phyloP scores from a whole-genome alignment of 2,113 vertebrate species.

The Macaca nemestrina region DNA sequence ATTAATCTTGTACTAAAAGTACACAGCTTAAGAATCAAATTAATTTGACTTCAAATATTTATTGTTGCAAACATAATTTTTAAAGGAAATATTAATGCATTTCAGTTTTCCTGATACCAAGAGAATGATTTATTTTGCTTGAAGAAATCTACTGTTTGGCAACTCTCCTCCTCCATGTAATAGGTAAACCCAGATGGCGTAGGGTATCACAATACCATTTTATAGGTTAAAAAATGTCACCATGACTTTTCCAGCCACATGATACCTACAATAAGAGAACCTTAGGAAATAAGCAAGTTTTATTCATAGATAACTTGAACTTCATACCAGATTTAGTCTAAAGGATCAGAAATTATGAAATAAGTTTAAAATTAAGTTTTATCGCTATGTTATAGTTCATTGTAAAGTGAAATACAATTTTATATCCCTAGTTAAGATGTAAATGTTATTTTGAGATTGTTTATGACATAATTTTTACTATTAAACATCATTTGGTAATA shows the following conservation, averaged over 20 bases:
- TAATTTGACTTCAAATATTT: background rate
- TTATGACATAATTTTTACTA: background rate
- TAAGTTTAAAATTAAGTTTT: slow-evolving; percentile 10
- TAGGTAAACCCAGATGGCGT: background rate
- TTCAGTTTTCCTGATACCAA: background rate
- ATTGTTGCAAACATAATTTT: background rate
- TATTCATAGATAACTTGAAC: background rate
- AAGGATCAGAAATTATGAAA: background rate
- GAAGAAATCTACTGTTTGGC: background rate
- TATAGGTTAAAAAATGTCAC: background rate
- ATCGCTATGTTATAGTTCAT: background rate
- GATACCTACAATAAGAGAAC: background rate
- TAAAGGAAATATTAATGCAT: background rate
- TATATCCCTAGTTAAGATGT: background rate
- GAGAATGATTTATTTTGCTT: background rate
- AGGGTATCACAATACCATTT: background rate
- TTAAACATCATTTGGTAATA: background rate
- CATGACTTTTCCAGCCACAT: background rate
- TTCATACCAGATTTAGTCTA: background rate
- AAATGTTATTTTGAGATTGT: background rate
- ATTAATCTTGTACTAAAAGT: background rate
- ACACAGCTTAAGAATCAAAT: background rate
- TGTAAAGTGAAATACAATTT: background rate
- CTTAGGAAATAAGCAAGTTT: background rate
- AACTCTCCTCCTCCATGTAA: background rate